Conservation (phyloP, 2,888 invertebrate species). For the Pollenia angustigena region DNA sequence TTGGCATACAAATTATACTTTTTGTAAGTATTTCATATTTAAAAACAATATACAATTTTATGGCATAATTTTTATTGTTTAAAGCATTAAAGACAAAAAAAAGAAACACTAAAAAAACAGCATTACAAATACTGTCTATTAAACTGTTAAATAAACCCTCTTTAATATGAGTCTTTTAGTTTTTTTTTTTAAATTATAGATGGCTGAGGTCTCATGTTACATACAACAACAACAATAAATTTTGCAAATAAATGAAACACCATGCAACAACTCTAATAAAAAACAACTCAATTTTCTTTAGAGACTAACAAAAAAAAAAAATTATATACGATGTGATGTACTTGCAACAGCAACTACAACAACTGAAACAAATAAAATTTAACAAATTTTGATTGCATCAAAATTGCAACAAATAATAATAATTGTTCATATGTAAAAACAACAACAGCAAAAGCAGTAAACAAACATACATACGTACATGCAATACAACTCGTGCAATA, state of each 20-base stretch:
- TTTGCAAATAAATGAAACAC: constrained; percentile 17
- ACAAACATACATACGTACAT: constrained; percentile 22
- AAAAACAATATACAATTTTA: constrained; percentile 18
- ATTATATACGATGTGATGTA: constrained; percentile 28
- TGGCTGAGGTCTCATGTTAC: constrained; percentile 30
- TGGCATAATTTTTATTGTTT: constrained; percentile 51
- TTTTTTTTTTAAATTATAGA: constrained; percentile 42
- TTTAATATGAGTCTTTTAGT: constrained; percentile 24
- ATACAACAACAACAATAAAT: constrained; percentile 1
- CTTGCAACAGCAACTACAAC: constrained; percentile 15
- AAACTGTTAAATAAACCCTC: constrained; percentile 49
- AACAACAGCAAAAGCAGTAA: constrained; percentile 1
- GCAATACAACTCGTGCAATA: constrained; percentile 17
- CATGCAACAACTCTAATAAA: constrained; percentile 8
- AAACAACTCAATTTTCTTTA: constrained; percentile 48
- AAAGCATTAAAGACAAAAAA: constrained; percentile 14
- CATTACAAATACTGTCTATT: constrained; percentile 41
- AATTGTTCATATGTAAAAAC: constrained; percentile 55
- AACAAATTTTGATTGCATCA: constrained; percentile 69
- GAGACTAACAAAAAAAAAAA: constrained; percentile 12
- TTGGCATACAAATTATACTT: constrained; percentile 34
- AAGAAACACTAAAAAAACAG: neutral
- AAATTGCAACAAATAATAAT: constrained; percentile 60
- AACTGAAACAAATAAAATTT: constrained; percentile 41
- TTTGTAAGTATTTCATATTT: constrained; percentile 31